Base-by-base conservation (phyloP, 2,797 vertebrate genomes). In the Amphiprion clarkii region DNA sequence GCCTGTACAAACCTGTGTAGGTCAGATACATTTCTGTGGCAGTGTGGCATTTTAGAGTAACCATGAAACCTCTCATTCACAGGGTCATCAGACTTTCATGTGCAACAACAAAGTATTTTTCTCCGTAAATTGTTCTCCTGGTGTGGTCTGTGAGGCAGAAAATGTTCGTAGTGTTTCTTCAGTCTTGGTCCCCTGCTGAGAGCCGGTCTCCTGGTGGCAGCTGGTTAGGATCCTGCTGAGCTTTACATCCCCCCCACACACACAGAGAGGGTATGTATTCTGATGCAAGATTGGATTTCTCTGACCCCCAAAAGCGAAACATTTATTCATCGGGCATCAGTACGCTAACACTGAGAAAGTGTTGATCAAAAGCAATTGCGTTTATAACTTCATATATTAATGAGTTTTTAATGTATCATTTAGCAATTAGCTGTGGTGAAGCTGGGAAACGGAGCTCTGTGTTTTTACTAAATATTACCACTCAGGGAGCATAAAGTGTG, bases 141-240 rank as follows among this genome's bases (percentile, higher is more conserved):
- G 85, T 90, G 93, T 93, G 89, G 91, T 93, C 91, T 66, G 2
- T 7, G 42, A 56, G 59, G 14, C 60, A 42, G 52, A 61, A 46
- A 3, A 4, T 21, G 23, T 78, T 61, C 14, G 29, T 39, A 11
- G 58, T 87, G 80, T 88, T 89, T 82, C 76, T 83, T 87, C 84
- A 89, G 89, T 62, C 78, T 49, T 2, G 0, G 42, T 61, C 71
- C 72, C 92, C 89, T 60, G 84, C 89, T 69, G 90, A 85, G 86
- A 17, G n/a, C 64, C 3, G 5, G 69, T 29, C 61, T 78, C 84
- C 59, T 53, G 81, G 51, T 74, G 74, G 78, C 93, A 94, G 90
- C 90, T 94, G 93, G 55, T 76, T 27, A 21, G 75, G 72, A 67
- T 83, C 90, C 84, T 87, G 83, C 88, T 87, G 89, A 75, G 88